Conservation (phyloP, 2,888 invertebrate genomes). For the Coelopa pilipes region DNA sequence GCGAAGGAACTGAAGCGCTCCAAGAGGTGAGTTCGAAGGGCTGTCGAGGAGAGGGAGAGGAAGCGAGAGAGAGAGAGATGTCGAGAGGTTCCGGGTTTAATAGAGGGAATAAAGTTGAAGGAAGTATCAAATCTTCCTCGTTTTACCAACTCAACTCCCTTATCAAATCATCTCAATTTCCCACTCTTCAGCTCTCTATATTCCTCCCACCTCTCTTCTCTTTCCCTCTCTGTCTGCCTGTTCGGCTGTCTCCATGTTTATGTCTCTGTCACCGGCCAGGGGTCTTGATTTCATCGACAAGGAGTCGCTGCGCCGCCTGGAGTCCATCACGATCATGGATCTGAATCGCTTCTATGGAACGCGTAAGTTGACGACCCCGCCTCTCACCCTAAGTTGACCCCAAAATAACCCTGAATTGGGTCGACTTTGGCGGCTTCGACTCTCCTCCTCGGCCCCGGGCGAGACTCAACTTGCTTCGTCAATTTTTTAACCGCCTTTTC, state of each 20-base stretch:
- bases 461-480: neutral
- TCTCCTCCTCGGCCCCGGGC: neutral
- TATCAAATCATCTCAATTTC: neutral
- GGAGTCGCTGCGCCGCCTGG: neutral
- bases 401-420: neutral
- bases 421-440: neutral
- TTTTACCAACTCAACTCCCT: no score
- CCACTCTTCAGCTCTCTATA: neutral
- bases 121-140: no score
- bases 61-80: neutral
- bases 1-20: constrained; percentile 15
- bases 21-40: constrained; percentile 1
- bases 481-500: constrained; percentile 3
- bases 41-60: neutral
- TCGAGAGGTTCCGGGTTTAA: neutral
- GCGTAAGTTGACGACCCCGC: constrained; percentile 25
- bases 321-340: neutral
- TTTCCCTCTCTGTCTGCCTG: neutral
- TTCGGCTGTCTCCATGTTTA: no score
- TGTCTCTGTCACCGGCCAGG: neutral
- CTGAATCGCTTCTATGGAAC: neutral
- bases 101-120: no score
- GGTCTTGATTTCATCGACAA: constrained; percentile 27
- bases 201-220: neutral
- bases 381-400: no score